phyloP scores from a whole-genome alignment of 1,140 invertebrate genomes.

The Pinna nobilis region DNA sequence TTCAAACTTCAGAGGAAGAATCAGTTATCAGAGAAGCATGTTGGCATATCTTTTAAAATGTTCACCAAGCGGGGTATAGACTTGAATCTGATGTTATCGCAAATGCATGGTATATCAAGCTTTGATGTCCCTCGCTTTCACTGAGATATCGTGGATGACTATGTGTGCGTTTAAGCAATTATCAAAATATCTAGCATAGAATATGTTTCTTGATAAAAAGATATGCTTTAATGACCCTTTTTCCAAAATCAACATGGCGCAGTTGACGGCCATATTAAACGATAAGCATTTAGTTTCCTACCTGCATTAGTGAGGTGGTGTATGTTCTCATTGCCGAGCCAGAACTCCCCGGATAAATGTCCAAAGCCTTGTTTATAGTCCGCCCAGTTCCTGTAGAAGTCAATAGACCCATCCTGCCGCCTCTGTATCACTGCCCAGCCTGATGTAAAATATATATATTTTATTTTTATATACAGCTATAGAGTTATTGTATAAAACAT shows the following conservation, averaged over 20 bases:
- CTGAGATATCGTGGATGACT: too few species aligned
- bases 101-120: too few species aligned
- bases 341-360: constrained; percentile 78
- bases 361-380: constrained; percentile 81
- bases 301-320: constrained; percentile 75
- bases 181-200: too few species aligned
- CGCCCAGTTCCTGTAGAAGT: constrained; percentile 79
- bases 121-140: too few species aligned
- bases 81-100: too few species aligned
- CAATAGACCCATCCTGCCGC: constrained; percentile 84
- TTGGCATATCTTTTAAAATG: too few species aligned
- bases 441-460: constrained; percentile 75
- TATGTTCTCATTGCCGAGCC: constrained; percentile 81
- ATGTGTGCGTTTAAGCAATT: too few species aligned
- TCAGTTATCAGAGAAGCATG: too few species aligned
- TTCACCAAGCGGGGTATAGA: too few species aligned
- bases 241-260: not conserved
- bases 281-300: constrained; percentile 34
- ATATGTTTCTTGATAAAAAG: too few species aligned
- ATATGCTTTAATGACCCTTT: too few species aligned
- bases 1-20: too few species aligned
- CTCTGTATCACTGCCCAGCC: constrained; percentile 91
- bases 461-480: not conserved
- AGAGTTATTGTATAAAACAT: not conserved
- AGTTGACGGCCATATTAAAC: not conserved